Percentiles rank a stretch among this genome's conserved stretches.
Conservation (phyloP, 1,140 invertebrate genomes). For the Heliconius congener region DNA sequence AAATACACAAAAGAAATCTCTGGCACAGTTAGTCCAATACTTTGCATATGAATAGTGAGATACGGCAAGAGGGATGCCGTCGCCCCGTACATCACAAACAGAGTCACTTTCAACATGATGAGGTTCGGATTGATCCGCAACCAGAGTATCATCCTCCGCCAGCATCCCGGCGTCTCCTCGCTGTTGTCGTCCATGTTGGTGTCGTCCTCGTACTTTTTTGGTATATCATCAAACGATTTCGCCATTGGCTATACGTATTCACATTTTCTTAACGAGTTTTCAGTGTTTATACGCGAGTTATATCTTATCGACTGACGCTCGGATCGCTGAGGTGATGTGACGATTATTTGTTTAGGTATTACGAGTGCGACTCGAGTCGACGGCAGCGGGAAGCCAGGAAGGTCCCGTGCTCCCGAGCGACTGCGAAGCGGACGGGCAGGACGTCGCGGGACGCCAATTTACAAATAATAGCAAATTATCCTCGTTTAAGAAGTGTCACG, state of each 20-base stretch:
- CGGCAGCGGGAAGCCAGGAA: slow-evolving; percentile 60
- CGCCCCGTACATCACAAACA: slow-evolving; percentile 91
- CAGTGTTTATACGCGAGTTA: slow-evolving; percentile 57
- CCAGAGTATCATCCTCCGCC: slow-evolving; percentile 58
- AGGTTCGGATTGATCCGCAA: slow-evolving; percentile 86
- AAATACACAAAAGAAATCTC: slow-evolving; percentile 93
- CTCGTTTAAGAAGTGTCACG: slow-evolving; percentile 79
- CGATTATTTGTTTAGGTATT: slow-evolving; percentile 73
- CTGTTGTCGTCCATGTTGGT: slow-evolving; percentile 64
- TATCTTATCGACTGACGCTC: slow-evolving; percentile 78
- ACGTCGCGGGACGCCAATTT: slow-evolving; percentile 76
- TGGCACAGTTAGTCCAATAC: slow-evolving; percentile 90
- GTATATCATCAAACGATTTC: slow-evolving; percentile 59
- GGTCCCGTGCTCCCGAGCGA: slow-evolving; percentile 71
- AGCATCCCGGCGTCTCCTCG: slow-evolving; percentile 54
- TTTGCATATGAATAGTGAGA: slow-evolving; percentile 93
- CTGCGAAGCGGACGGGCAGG: slow-evolving; percentile 61
- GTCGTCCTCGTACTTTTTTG: slow-evolving; percentile 71
- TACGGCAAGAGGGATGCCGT: slow-evolving; percentile 91
- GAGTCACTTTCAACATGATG: slow-evolving; percentile 89
- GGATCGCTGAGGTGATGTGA: slow-evolving; percentile 55
- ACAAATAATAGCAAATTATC: slow-evolving; percentile 81
- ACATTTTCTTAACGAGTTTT: slow-evolving; percentile 57
- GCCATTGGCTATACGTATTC: slow-evolving; percentile 57
- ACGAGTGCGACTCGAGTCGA: slow-evolving; percentile 46